Conservation (phyloP, 2,797 vertebrate genomes). For the Malacoraja senta region DNA sequence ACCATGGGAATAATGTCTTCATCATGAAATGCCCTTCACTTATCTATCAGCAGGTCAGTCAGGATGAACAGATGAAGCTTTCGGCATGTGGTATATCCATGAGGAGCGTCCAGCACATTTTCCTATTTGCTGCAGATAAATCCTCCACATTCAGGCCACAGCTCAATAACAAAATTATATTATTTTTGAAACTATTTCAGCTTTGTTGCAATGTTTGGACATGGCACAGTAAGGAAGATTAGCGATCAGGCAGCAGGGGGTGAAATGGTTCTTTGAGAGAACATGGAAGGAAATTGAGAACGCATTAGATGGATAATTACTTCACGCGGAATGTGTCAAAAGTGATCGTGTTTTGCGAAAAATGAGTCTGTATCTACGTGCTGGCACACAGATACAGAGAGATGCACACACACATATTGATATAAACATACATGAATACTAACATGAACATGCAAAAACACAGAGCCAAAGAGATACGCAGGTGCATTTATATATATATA, state of each 20-base stretch:
- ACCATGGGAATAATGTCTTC: not conserved
- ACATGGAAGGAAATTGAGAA: not conserved
- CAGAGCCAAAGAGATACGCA: too few species aligned
- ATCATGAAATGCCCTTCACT: not conserved
- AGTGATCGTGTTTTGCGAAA: constrained; percentile 10
- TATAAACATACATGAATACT: too few species aligned
- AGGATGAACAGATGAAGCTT: not conserved
- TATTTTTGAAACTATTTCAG: constrained; percentile 22
- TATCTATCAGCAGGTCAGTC: not conserved
- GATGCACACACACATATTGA: too few species aligned
- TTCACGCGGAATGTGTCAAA: constrained; percentile 18
- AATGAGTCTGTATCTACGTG: not conserved
- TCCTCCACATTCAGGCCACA: not conserved
- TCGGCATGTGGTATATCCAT: not conserved
- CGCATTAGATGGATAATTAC: constrained; percentile 14
- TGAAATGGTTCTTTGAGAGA: constrained; percentile 24
- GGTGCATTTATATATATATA: too few species aligned
- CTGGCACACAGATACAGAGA: too few species aligned
- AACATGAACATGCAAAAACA: too few species aligned
- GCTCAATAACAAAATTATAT: constrained; percentile 25
- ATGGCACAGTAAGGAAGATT: constrained; percentile 29
- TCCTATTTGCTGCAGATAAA: not conserved
- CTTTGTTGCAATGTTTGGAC: constrained; percentile 25
- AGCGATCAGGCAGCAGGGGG: constrained; percentile 17
- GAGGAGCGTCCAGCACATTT: not conserved